Conservation (phyloP, 2,888 invertebrate species). For the Metalampra italica region DNA sequence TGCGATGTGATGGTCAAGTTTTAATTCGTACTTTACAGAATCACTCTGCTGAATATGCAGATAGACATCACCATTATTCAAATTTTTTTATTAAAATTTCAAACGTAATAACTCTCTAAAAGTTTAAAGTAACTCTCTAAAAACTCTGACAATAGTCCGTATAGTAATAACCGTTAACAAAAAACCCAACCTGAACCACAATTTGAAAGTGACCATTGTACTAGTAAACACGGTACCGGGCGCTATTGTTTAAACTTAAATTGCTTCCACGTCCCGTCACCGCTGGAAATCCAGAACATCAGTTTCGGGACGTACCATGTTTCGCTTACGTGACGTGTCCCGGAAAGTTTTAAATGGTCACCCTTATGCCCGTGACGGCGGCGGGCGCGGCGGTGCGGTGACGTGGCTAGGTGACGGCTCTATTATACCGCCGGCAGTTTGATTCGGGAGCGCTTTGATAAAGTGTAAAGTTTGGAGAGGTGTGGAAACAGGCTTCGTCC, state of each 20-base stretch:
- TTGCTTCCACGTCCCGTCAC: constrained; percentile 30
- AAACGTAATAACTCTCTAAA: too few relatives aligned
- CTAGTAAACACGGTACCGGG: constrained; percentile 19
- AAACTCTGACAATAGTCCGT: too few relatives aligned
- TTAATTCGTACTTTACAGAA: too few relatives aligned
- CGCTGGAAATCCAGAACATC: constrained; percentile 1
- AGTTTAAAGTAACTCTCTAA: too few relatives aligned
- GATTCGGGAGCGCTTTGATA: constrained; percentile 20
- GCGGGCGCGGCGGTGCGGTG: constrained; percentile 28
- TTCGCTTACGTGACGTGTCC: constrained; percentile 10
- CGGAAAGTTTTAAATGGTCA: constrained; percentile 55
- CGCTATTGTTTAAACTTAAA: constrained; percentile 60
- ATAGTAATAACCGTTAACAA: too few relatives aligned
- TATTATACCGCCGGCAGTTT: constrained; percentile 47
- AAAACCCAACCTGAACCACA: too few relatives aligned
- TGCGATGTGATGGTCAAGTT: too few relatives aligned
- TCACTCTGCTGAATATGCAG: too few relatives aligned
- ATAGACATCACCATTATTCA: too few relatives aligned
- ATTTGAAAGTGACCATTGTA: constrained; percentile 8
- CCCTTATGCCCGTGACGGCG: constrained; percentile 44
- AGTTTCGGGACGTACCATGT: constrained; percentile 7
- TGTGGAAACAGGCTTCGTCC: neutral
- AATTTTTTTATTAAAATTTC: too few relatives aligned
- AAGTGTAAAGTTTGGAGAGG: neutral
- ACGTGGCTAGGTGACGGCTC: constrained; percentile 43